Evolutionary conservation across 2,797 vertebrate species (phyloP), one percentile per base, ranked within the genome.

Genomic region (Rhynchonycteris naso): DNA sequence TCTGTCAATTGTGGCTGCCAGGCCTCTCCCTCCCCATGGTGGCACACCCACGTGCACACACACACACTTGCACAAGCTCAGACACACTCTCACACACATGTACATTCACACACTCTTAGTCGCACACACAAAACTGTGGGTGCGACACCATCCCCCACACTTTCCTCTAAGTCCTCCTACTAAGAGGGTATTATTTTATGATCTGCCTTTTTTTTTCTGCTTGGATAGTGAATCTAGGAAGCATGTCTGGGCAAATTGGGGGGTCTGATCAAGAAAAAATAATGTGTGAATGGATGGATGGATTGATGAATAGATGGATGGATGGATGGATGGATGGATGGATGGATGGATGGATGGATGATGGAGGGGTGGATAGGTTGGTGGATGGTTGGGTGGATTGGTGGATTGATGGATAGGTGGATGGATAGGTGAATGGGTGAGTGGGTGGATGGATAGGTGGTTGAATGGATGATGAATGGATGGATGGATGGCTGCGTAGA

Each of bases 1-100:
- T 14, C 30, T 16, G 5, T 56, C 79, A 35, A 30, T 50, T 2
- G 1, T 7, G 1, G 22, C n/a, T 14, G 8, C 13, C 58, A 26
- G 11, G 15, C 9, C 50, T 9, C 72, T 47, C 18, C 54, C 2
- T 14, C 16, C 4, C 24, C 0, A 0, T 0, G 2, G 15, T 6
- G 16, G 11, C 35, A 8, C 33, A 7, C 2, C 13, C 63, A 71
- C 28, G 9, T 26, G 28, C 18, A 75, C 26, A 2, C 33, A 30
- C 9, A 15, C 61, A 47, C 71, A 30, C 7, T 38, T 7, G 1
- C 9, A 35, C 54, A 24, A 0, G 30, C 21, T 30, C 28, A 14
- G 24, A 56, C 14, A 72, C 26, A 8, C 52, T 65, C 5, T 14
- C 19, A 24, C 26, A 8, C 15, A 19, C 13, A 2, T 21, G 5